Evolutionary conservation across 2,113 vertebrate species (phyloP).

Genomic region (Rhinolophus ferrumequinum): DNA sequence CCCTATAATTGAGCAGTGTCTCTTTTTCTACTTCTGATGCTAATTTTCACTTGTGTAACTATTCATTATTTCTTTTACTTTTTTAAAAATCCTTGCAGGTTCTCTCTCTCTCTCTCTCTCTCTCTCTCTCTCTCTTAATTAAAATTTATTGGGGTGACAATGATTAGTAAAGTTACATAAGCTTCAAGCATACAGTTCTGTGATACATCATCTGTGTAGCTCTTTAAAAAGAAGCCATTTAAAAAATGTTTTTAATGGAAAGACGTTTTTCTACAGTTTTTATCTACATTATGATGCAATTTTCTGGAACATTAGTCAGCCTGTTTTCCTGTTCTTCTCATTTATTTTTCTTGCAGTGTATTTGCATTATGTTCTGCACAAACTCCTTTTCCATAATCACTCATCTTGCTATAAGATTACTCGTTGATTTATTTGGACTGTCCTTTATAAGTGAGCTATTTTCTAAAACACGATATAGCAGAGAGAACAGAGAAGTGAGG

Average conservation of each 20-base stretch:
- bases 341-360: neutral
- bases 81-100: neutral
- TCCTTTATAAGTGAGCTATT: neutral
- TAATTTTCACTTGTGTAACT: neutral
- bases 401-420: slow-evolving; percentile 21
- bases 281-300: neutral
- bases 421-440: neutral
- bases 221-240: slow-evolving; percentile 36
- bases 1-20: neutral
- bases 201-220: neutral
- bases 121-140: no score
- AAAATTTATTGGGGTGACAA: no score
- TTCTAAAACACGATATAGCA: neutral
- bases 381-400: neutral
- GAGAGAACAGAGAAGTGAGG: neutral
- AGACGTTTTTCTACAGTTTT: slow-evolving; percentile 24
- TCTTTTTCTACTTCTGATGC: neutral
- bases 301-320: neutral
- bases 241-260: slow-evolving; percentile 14
- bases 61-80: neutral
- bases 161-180: no score
- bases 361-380: neutral
- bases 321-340: neutral
- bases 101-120: neutral
- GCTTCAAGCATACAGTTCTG: no score